Evolutionary conservation across 2,888 invertebrate species (phyloP), one percentile per base, ranked within the genome.

Genomic region (Cerceris rybyensis): DNA sequence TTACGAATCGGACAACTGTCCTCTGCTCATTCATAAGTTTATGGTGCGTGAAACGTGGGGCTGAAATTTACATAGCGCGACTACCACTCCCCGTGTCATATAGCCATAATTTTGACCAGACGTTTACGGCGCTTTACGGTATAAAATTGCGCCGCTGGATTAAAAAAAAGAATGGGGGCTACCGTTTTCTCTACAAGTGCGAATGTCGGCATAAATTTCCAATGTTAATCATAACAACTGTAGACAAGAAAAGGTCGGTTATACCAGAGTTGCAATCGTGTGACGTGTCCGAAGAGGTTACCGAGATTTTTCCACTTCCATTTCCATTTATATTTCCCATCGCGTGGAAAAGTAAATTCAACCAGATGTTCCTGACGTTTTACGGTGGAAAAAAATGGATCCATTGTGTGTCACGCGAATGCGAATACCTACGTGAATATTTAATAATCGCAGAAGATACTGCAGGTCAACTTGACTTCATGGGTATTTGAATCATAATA

Each of bases 21-120:
- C 64, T 46, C 17, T 16, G 66, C 52, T 71, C 75, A 80, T 84
- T 82, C 73, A 77, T 78, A 71, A 82, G 85, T 84, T 84, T 84
- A 84, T 82, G 80, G 68, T 70, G 79, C 84, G 73, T 84, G 82
- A 84, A 84, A 84, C 74, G 76, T 55, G 46, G 66, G 46, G 50
- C 73, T 52, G 69, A 61, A 69, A 73, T 78, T 83, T 75, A 54
- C 83, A 83, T 80, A 69, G 61, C 75, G 49, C 43, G 73, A 61
- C 17, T 65, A 46, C 68, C 60, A 74, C 65, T 77, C 70, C 74
- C 65, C 65, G 41, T 50, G 14, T 57, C 64, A 70, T 72, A 65
- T 67, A 69, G 49, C 70, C 77, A 76, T 61, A 75, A 83, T 61
- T 80, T 66, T 70, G 68, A n/a, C 49, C 59, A 13, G 71, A 73